Conservation (phyloP, 2,888 invertebrate genomes). For the Baronia brevicornis region DNA sequence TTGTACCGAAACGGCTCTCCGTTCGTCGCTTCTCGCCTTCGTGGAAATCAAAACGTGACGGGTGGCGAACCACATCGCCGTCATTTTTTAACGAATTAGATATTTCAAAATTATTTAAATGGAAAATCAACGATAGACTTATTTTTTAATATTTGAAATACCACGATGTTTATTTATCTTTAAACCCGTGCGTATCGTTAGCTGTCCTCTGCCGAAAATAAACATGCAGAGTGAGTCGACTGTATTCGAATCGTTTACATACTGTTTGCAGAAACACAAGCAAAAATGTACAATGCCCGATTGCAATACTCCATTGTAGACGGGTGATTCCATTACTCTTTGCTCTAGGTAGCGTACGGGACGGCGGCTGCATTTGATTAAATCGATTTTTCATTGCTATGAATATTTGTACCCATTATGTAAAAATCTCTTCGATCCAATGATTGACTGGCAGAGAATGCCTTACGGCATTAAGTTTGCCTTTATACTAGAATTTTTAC, state of each 20-base stretch:
- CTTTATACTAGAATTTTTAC: too few relatives aligned
- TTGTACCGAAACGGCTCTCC: too few relatives aligned
- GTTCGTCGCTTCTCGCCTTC: too few relatives aligned
- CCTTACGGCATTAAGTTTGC: too few relatives aligned
- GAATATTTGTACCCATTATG: too few relatives aligned
- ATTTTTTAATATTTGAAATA: not conserved
- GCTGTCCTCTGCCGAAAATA: conserved; percentile 48
- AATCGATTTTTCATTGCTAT: too few relatives aligned
- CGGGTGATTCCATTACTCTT: conserved; percentile 7
- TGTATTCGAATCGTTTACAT: conserved; percentile 63
- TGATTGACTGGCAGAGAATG: too few relatives aligned
- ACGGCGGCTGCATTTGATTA: not conserved
- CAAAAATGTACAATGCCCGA: conserved; percentile 30
- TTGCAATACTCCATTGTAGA: conserved; percentile 24
- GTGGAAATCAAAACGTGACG: too few relatives aligned
- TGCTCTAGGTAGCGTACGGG: not conserved
- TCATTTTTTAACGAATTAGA: too few relatives aligned
- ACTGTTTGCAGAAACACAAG: conserved; percentile 63
- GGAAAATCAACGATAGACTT: not conserved
- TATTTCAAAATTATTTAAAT: too few relatives aligned
- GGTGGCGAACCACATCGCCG: too few relatives aligned
- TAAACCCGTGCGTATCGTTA: conserved; percentile 25
- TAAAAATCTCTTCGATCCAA: too few relatives aligned
- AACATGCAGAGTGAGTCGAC: conserved; percentile 47
- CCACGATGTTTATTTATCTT: conserved; percentile 15